Evolutionary conservation across 2,888 invertebrate species (phyloP).

Genomic region (Pristionchus mayeri): DNA sequence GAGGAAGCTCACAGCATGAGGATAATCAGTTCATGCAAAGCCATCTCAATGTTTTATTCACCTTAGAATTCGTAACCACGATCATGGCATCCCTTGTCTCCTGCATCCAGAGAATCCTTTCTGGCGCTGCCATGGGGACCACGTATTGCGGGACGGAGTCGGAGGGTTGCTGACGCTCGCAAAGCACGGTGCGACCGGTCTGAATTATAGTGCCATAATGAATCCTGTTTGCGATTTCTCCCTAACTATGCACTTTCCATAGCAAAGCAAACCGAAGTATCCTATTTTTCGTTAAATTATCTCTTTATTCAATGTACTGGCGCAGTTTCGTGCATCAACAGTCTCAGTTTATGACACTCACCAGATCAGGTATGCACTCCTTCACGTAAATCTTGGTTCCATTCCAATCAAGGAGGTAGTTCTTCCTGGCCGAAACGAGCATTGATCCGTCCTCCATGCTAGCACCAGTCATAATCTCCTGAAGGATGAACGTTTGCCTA

Average conservation of each 20-base stretch:
- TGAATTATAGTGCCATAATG: not conserved
- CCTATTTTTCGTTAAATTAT: no score
- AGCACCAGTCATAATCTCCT: not conserved
- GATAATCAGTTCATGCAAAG: not conserved
- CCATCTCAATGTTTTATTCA: not conserved
- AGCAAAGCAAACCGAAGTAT: no score
- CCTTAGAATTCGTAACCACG: not conserved
- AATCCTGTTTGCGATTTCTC: no score
- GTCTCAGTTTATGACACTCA: no score
- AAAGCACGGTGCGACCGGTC: not conserved
- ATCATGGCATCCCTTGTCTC: not conserved
- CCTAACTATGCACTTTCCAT: no score
- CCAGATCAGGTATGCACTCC: not conserved
- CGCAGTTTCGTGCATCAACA: not conserved
- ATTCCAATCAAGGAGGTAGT: not conserved
- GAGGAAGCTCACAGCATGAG: not conserved
- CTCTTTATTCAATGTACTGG: no score
- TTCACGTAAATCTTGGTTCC: not conserved
- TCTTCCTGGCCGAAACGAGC: not conserved
- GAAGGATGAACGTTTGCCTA: no score
- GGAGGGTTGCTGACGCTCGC: not conserved
- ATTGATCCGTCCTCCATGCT: not conserved
- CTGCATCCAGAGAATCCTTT: not conserved
- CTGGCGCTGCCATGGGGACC: not conserved
- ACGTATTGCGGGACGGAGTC: not conserved